phyloP scores from a whole-genome alignment of 2,113 vertebrate genomes.

The Colistium nudipinnis region DNA sequence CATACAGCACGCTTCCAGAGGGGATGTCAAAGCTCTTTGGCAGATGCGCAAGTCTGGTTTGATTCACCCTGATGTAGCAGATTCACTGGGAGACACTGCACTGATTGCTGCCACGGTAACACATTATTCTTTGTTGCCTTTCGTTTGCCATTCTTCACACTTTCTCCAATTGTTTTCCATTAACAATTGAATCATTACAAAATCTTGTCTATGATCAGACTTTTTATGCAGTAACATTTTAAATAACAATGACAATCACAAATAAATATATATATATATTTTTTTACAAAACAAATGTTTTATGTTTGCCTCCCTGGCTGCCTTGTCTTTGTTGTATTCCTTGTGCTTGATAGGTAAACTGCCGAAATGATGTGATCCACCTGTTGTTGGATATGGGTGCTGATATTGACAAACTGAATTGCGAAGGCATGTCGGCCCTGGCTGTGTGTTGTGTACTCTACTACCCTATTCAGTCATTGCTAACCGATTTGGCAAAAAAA shows the following conservation, averaged over 20 bases:
- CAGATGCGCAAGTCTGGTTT: slow-evolving; percentile 70
- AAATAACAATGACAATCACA: no score
- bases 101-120: slow-evolving; percentile 87
- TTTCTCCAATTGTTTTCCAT: no score
- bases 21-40: slow-evolving; percentile 72
- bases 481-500: slow-evolving; percentile 66
- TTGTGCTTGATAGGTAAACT: slow-evolving; percentile 76
- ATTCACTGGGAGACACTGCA: slow-evolving; percentile 80
- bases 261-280: no score
- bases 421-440: slow-evolving; percentile 85
- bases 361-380: slow-evolving; percentile 79
- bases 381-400: slow-evolving; percentile 87
- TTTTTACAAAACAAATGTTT: no score
- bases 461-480: slow-evolving; percentile 81
- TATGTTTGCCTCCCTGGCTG: neutral
- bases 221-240: no score
- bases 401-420: slow-evolving; percentile 84
- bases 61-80: slow-evolving; percentile 82
- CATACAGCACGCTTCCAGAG: slow-evolving; percentile 80
- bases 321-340: slow-evolving; percentile 1
- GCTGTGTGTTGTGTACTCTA: slow-evolving; percentile 84
- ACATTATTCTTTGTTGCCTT: neutral
- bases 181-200: neutral
- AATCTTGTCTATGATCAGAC: neutral
- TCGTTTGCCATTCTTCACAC: no score